phyloP scores from a whole-genome alignment of 2,888 invertebrate genomes.

The Lymantria dispar region DNA sequence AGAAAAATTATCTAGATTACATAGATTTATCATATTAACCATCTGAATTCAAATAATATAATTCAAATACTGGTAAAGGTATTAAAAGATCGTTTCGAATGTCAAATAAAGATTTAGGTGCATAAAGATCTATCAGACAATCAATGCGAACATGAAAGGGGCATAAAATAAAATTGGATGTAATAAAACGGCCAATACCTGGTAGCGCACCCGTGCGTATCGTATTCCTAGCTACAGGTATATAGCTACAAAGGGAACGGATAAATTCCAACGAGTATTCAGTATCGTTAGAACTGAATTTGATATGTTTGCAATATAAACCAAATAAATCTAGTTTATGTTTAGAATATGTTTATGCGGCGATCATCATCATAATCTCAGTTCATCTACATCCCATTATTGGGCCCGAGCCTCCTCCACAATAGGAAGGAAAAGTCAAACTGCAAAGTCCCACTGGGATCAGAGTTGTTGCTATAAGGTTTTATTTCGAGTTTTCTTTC shows the following conservation, averaged over 20 bases:
- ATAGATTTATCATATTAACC: slow-evolving; percentile 12
- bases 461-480: too few species aligned
- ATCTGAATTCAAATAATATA: slow-evolving; percentile 34
- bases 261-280: not conserved
- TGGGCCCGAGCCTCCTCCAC: too few species aligned
- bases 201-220: slow-evolving; percentile 51
- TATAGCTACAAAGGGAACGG: slow-evolving; percentile 30
- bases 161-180: slow-evolving; percentile 73
- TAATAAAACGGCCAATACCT: slow-evolving; percentile 68
- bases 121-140: slow-evolving; percentile 55
- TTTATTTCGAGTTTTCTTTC: too few species aligned
- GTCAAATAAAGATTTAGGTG: slow-evolving; percentile 58
- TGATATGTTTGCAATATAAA: too few species aligned
- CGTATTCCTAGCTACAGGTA: slow-evolving; percentile 50
- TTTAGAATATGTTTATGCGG: too few species aligned
- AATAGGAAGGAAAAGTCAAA: too few species aligned
- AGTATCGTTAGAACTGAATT: too few species aligned
- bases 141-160: slow-evolving; percentile 55
- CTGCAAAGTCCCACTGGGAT: too few species aligned
- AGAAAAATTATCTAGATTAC: too few species aligned
- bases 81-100: slow-evolving; percentile 50
- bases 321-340: too few species aligned
- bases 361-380: too few species aligned
- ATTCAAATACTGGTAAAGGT: slow-evolving; percentile 25
- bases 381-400: too few species aligned